Evolutionary conservation across 2,888 invertebrate species (phyloP).

Genomic region (Apamea anceps): DNA sequence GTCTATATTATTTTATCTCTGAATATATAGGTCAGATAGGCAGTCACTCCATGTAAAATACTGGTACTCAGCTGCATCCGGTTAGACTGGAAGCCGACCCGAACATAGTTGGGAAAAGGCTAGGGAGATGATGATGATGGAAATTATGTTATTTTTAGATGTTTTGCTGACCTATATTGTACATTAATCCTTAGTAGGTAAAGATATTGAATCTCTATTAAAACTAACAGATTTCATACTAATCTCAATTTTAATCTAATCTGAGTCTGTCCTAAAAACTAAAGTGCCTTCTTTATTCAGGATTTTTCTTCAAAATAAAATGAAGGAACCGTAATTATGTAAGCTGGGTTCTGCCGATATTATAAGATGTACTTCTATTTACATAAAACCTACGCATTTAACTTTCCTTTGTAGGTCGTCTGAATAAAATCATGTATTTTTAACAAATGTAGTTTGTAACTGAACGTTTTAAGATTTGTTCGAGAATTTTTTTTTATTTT

Average conservation of each 20-base stretch:
- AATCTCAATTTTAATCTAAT: slow-evolving; percentile 1
- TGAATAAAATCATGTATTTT: slow-evolving; percentile 17
- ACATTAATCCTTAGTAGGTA: background rate
- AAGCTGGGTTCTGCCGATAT: slow-evolving; percentile 14
- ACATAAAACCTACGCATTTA: slow-evolving; percentile 45
- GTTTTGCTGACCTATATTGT: background rate
- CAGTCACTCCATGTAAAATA: background rate
- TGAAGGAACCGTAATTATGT: slow-evolving; percentile 16
- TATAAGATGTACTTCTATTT: slow-evolving; percentile 45
- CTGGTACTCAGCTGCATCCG: background rate
- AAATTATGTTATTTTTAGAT: background rate
- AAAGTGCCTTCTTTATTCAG: slow-evolving; percentile 8
- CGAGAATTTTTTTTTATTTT: background rate
- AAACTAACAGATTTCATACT: background rate
- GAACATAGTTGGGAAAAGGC: background rate
- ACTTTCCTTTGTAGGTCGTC: slow-evolving; percentile 4
- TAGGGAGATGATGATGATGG: too few relatives aligned
- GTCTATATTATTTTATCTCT: background rate
- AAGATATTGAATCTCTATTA: background rate
- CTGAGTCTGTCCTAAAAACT: slow-evolving; percentile 3
- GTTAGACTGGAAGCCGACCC: background rate
- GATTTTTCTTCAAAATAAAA: slow-evolving; percentile 11
- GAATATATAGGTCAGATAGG: background rate
- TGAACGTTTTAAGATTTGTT: background rate
- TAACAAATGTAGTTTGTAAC: slow-evolving; percentile 1